These are phyloP conservation scores for Subacronicta megacephala DNA, from an alignment of 2,888 invertebrate species.

Conservation along the genomic window DNA sequence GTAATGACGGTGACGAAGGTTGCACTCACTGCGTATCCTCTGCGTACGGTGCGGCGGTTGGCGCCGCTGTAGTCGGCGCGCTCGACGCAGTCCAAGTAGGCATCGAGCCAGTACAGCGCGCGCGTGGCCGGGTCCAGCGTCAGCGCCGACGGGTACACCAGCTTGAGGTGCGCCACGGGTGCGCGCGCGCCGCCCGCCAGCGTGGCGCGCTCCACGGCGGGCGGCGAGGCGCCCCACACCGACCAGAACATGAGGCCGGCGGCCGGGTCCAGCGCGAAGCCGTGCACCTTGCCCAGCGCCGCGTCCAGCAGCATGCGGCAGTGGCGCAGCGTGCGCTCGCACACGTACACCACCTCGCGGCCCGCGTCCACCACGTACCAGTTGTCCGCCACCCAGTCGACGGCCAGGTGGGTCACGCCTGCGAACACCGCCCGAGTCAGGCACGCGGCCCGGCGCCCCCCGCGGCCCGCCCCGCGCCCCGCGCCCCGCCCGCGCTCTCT, in stretches of 20 bases:
- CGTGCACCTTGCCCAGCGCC: slow-evolving; percentile 92
- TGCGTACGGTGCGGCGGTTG: slow-evolving; percentile 90
- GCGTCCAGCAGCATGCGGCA: slow-evolving; percentile 93
- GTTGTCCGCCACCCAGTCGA: slow-evolving; percentile 96
- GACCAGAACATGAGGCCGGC: slow-evolving; percentile 92
- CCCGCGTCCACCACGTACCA: slow-evolving; percentile 95
- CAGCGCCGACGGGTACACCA: slow-evolving; percentile 94
- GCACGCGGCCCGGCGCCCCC: no score
- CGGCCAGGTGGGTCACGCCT: slow-evolving; percentile 93
- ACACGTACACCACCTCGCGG: slow-evolving; percentile 92
- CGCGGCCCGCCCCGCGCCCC: neutral
- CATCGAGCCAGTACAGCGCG: slow-evolving; percentile 94
- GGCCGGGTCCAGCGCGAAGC: slow-evolving; percentile 94
- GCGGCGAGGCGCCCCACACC: slow-evolving; percentile 92
- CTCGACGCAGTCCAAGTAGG: slow-evolving; percentile 94
- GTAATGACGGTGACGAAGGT: no score
- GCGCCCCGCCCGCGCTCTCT: neutral
- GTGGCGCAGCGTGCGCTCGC: slow-evolving; percentile 89
- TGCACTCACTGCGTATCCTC: slow-evolving; percentile 82
- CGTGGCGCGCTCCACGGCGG: slow-evolving; percentile 91
- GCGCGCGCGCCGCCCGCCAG: slow-evolving; percentile 91
- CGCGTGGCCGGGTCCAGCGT: slow-evolving; percentile 92
- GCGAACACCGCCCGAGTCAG: slow-evolving; percentile 38
- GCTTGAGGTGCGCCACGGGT: slow-evolving; percentile 91
- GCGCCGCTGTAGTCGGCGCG: slow-evolving; percentile 93